Evolutionary conservation across 2,797 vertebrate species (phyloP), one percentile per base, ranked within the genome.

Genomic region (Cossypha polioptera): DNA sequence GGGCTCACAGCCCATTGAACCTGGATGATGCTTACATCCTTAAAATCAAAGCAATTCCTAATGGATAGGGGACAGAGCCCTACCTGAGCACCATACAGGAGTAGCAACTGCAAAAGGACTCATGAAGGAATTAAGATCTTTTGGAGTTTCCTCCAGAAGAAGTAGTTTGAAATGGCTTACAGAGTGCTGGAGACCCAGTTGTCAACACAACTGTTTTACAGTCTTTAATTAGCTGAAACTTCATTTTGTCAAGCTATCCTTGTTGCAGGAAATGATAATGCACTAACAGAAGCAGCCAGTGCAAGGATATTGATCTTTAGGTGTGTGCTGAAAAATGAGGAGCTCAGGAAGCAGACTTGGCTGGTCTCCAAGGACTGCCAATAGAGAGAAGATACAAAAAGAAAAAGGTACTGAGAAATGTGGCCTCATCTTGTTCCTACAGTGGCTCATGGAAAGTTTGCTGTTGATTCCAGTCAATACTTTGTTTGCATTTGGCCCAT

Each of bases 291-390:
- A 79, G 84, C n/a, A 72, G 69, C 78, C 78, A 38, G 72, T 2
- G 4, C 66, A 66, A 86, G 28, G 62, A 11, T 86, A 92, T 94
- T 88, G 94, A 96, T 96, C 90, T 94, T 88, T 57, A 72, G 55
- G 80, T 58, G 36, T 15, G 22, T 36, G 51, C 76, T 92, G 88
- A 94, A 88, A 94, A 86, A 92, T 54, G 79, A 91, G 76, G 65
- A 88, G 62, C 47, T 28, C 43, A 54, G 82, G 88, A 95, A 90
- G 67, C 73, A 90, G 83, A n/a, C 51, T 81, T 95, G 86, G 74
- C 74, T 66, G 72, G 11, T 66, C 55, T 82, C 91, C 80, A 84
- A 76, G 73, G 43, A 13, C 54, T 86, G 62, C 62, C 67, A 35
- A 65, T 18, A 72, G 58, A 69, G 15, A 63, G 25, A 11, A 79